Evolutionary conservation across 2,797 vertebrate species (phyloP).

Genomic region (Falco peregrinus): DNA sequence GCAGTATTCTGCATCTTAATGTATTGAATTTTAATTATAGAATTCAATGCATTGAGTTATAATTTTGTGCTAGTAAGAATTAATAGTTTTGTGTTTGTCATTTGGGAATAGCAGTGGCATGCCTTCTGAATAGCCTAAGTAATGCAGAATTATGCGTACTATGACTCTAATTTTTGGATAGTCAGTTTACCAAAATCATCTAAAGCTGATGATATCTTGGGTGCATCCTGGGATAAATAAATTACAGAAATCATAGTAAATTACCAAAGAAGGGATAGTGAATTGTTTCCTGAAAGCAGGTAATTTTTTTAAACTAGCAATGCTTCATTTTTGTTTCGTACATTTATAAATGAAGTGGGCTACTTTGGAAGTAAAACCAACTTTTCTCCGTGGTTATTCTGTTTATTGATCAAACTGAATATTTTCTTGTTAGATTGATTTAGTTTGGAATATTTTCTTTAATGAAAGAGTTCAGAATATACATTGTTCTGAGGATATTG

Average conservation of each 20-base stretch:
- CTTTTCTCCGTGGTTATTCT: neutral
- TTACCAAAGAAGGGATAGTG: neutral
- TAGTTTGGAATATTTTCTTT: neutral
- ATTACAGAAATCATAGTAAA: neutral
- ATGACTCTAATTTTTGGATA: neutral
- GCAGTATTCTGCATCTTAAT: neutral
- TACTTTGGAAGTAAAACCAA: neutral
- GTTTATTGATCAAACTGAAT: neutral
- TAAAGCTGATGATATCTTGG: neutral
- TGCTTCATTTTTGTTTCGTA: neutral
- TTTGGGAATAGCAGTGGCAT: neutral
- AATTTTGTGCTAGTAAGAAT: constrained; percentile 25
- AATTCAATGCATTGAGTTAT: neutral
- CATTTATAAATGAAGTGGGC: neutral
- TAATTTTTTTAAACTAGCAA: neutral
- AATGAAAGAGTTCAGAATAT: neutral
- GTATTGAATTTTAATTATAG: neutral
- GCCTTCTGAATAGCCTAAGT: neutral
- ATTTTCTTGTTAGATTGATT: neutral
- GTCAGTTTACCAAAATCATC: neutral
- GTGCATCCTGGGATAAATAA: neutral
- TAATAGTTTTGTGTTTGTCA: neutral
- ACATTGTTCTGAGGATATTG: neutral
- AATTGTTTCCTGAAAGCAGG: neutral
- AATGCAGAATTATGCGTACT: neutral